A percentile compares a stretch with the other conserved stretches of the same genome.
Evolutionary conservation across 2,888 invertebrate genomes (phyloP).

Genomic region (Spicauda simplicius): DNA sequence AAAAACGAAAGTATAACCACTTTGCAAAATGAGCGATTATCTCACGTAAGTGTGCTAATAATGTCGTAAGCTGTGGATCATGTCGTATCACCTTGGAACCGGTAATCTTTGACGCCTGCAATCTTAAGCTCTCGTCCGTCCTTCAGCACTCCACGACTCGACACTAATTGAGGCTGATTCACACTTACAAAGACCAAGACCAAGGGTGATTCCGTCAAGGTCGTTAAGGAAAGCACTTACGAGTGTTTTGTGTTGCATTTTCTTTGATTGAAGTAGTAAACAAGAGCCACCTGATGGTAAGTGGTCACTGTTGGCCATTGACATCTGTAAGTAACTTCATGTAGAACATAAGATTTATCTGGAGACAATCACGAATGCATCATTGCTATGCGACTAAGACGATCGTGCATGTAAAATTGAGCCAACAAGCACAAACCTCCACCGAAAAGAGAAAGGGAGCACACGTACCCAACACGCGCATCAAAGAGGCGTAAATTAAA

Average conservation of each 20-base stretch:
- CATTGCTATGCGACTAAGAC: no score
- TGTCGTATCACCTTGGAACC: neutral
- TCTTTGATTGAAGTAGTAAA: no score
- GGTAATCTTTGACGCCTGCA: conserved; percentile 2
- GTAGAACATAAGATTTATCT: no score
- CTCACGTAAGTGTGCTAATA: neutral
- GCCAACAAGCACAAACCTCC: no score
- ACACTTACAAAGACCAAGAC: neutral
- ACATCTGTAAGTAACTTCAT: no score
- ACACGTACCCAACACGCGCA: no score
- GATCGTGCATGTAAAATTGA: no score
- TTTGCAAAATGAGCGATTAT: neutral
- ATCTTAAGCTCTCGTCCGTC: conserved; percentile 1
- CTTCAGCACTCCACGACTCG: neutral
- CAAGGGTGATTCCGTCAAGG: neutral
- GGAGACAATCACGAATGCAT: no score
- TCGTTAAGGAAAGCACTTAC: neutral
- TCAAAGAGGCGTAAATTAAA: no score
- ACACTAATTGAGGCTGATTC: neutral
- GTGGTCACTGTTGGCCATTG: no score
- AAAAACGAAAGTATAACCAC: neutral
- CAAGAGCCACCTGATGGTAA: no score
- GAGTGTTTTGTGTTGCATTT: neutral
- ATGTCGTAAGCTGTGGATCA: neutral
- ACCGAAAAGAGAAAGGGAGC: no score